Evolutionary conservation across 2,797 vertebrate genomes (phyloP), one percentile per base, ranked within the genome.

Genomic region (Pangasius sanitwongsei): DNA sequence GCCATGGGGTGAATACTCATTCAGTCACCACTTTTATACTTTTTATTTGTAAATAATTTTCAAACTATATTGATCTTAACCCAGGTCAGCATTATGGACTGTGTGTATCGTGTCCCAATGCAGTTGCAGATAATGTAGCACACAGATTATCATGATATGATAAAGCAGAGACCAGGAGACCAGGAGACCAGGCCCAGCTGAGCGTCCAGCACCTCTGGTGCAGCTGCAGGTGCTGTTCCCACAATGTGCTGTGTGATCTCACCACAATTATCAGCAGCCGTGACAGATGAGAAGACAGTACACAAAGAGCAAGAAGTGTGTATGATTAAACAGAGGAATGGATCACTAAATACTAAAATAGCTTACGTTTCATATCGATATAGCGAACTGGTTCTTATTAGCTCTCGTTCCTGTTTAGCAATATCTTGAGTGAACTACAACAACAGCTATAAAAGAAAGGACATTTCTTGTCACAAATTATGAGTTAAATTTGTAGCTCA

Each of bases 221-320:
- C 23, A 34, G 77, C 77, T 57, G 16, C n/a, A 80, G 77, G 77
- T 80, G 77, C 77, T 9, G 77, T 20, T 57, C 77, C 53, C 16
- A n/a, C 28, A 31, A 18, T 2, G 2, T 16, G 28, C 48, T 80
- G 77, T 34, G 77, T 80, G 57, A 80, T 34, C 75, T 85, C 31
- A 86, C 44, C 67, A 82, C 88, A 55, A 11, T 34, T 63, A 89
- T 78, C 70, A n/a, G 80, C 63, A 86, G 78, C 31, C 70, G 2
- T 65, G 61, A 91, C 28, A 12, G 63, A 87, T 41, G 67, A 77
- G 12, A 7, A 69, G 44, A 59, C 78, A 13, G 78, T 1, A 1
- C 11, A 57, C 48, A 55, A 50, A 55, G 25, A 0, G 48, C 48
- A 53, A 78, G 50, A 75, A 2, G 6, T 4, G 16, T 55, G 77